Base-by-base conservation (phyloP, 2,113 vertebrate genomes). In the Numenius arquata region DNA sequence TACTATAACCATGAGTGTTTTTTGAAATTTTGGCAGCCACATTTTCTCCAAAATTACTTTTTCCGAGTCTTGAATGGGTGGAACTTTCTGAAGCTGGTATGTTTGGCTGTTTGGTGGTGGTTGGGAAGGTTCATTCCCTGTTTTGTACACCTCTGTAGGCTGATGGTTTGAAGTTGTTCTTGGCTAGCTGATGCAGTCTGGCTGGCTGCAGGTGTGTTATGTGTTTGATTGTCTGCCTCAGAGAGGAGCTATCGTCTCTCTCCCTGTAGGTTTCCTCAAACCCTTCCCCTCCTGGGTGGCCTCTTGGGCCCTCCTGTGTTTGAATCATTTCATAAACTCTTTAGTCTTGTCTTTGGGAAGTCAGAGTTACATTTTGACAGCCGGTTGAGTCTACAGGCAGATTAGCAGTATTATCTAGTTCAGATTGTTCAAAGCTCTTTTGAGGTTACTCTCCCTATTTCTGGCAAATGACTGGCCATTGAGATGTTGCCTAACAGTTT, bases 171-270 rank as follows among this genome's bases (percentile, higher is more conserved):
- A 53, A 72, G 41, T 21, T 45, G 23, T n/a, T 55, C 21, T 13
- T 52, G 45, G 20, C 15, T 32, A 41, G 27, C 6, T 1, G 8
- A 9, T 48, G 5, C 0, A 0, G 12, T 50, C 27, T 0, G 5
- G 38, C 72, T 82, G 56, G 6, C 56, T 70, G 91, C 40, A 53
- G 43, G 6, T 72, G 11, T 68, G 53, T 43, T 86, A 30, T 0
- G 4, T 72, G 27, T 48, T 66, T 56, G 18, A 52, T 47, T 29
- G 36, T 26, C 52, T 47, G 38, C 32, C 22, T 76, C 4, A 2
- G 47, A 84, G 21, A 78, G 3, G 4, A 59, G 40, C 50, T 58
- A 12, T 41, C 36, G 26, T 8, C 52, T 38, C 62, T 38, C 16
- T 74, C 25, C 5, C 15, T 38, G 4, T n/a, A 0, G n/a, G 25